Evolutionary conservation across 2,888 invertebrate species (phyloP).

Genomic region (Lysandra coridon): DNA sequence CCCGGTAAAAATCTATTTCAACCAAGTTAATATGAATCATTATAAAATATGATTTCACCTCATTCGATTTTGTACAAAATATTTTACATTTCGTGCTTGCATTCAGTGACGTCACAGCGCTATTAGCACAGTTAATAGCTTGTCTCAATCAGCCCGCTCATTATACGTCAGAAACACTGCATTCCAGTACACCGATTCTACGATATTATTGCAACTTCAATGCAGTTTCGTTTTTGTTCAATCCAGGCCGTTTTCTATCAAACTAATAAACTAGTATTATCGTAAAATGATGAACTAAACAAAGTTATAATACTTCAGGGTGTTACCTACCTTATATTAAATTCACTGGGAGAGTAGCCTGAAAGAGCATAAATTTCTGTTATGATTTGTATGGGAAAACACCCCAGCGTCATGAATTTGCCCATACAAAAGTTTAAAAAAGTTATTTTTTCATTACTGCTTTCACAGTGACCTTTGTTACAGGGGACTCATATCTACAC

Average conservation of each 20-base stretch:
- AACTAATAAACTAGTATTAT: not conserved
- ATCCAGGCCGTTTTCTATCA: not conserved
- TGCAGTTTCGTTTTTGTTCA: not conserved
- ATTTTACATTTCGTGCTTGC: not conserved
- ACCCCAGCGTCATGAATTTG: too few species aligned
- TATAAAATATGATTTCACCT: not conserved
- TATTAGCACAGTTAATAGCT: slow-evolving; percentile 19
- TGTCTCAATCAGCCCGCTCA: not conserved
- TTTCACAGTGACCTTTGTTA: too few species aligned
- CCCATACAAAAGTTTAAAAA: too few species aligned
- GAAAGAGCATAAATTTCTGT: too few species aligned
- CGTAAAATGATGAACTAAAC: not conserved
- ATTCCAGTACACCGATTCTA: not conserved
- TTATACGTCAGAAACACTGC: slow-evolving; percentile 19
- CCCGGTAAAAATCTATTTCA: not conserved
- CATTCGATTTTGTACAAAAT: not conserved
- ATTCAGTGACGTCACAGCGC: slow-evolving; percentile 5
- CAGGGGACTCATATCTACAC: too few species aligned
- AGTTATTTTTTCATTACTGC: too few species aligned
- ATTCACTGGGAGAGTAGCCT: too few species aligned
- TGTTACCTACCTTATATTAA: too few species aligned
- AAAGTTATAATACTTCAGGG: too few species aligned
- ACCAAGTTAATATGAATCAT: not conserved
- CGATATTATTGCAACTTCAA: not conserved
- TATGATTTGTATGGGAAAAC: too few species aligned